Evolutionary conservation across 2,888 invertebrate genomes (phyloP).

Genomic region (Parnassius orleans): DNA sequence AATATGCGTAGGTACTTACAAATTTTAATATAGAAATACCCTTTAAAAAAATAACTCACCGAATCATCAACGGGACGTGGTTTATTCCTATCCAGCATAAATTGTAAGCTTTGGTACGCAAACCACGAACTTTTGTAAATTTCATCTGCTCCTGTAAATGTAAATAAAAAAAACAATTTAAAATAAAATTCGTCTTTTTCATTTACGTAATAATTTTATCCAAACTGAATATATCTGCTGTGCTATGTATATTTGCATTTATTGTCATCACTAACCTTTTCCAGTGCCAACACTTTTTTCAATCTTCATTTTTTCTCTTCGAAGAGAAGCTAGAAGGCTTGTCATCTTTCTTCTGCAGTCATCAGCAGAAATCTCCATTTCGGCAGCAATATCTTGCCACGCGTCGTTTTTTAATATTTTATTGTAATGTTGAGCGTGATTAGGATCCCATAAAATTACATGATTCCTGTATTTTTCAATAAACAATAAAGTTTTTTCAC

Average conservation of each 20-base stretch:
- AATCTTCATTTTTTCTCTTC: slow-evolving; percentile 33
- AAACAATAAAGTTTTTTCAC: slow-evolving; percentile 33
- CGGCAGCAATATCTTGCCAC: slow-evolving; percentile 33
- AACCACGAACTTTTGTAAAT: slow-evolving; percentile 28
- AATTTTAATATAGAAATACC: slow-evolving; percentile 3
- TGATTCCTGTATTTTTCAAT: slow-evolving; percentile 36
- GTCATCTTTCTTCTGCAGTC: too few species aligned
- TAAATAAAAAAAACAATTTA: slow-evolving; percentile 23
- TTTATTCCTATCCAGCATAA: slow-evolving; percentile 33
- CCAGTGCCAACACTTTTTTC: slow-evolving; percentile 34
- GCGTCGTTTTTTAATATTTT: slow-evolving; percentile 36
- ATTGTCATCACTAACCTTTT: slow-evolving; percentile 26
- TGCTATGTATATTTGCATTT: slow-evolving; percentile 14
- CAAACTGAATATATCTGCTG: slow-evolving; percentile 15
- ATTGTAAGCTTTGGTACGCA: slow-evolving; percentile 31
- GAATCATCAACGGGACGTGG: slow-evolving; percentile 29
- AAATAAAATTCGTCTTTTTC: slow-evolving; percentile 20
- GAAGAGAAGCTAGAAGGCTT: slow-evolving; percentile 31
- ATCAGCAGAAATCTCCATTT: slow-evolving; percentile 31
- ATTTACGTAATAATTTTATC: slow-evolving; percentile 1
- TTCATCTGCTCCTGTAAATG: slow-evolving; percentile 33
- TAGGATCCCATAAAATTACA: slow-evolving; percentile 33
- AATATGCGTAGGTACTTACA: slow-evolving; percentile 27
- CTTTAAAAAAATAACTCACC: slow-evolving; percentile 27
- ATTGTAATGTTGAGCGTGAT: slow-evolving; percentile 35